These are phyloP conservation scores for Lucilia sericata DNA, from an alignment of 1,140 invertebrate genomes.

Conservation along the genomic window DNA sequence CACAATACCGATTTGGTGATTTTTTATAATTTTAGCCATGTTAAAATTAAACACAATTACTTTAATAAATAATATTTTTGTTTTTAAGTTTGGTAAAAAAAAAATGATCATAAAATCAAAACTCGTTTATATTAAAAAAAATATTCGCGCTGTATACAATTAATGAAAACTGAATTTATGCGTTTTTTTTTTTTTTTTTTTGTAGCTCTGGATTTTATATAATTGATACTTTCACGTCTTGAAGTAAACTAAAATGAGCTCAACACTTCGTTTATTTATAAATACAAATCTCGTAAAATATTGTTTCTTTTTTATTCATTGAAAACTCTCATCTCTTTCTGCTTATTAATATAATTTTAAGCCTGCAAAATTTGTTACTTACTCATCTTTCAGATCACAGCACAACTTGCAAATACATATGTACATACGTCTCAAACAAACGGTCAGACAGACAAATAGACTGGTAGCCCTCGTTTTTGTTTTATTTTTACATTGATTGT, in stretches of 20 bases:
- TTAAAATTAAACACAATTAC: constrained; percentile 19
- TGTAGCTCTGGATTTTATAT: neutral
- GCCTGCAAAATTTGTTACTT: neutral
- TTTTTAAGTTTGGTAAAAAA: neutral
- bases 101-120: neutral
- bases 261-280: constrained; percentile 17
- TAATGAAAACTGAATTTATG: no score
- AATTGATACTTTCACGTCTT: constrained; percentile 34
- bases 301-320: neutral
- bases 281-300: constrained; percentile 28
- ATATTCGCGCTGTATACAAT: neutral
- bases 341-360: neutral
- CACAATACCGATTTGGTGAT: neutral
- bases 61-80: neutral
- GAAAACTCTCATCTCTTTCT: constrained; percentile 23
- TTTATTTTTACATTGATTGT: neutral
- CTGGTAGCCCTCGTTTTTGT: neutral
- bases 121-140: constrained; percentile 19
- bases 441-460: neutral
- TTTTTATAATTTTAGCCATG: neutral
- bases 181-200: no score
- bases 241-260: constrained; percentile 29
- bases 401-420: neutral
- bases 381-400: neutral
- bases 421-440: neutral